These are phyloP conservation scores for Gonocerus acuteangulatus DNA, from an alignment of 2,888 invertebrate species.

Conservation along the genomic window DNA sequence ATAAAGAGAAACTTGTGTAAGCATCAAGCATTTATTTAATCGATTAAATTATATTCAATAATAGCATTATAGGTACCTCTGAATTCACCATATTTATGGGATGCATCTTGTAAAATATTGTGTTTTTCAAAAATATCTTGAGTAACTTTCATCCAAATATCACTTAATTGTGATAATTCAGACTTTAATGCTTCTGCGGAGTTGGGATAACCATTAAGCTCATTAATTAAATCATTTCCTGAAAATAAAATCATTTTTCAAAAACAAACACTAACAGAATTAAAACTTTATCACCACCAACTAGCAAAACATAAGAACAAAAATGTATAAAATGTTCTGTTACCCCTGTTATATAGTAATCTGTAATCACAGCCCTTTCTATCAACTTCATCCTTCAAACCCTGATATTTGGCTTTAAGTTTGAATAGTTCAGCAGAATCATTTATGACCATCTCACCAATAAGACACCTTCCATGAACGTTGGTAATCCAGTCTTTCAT, in stretches of 20 bases:
- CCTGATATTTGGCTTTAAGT: slow-evolving; percentile 61
- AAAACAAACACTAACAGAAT: background rate
- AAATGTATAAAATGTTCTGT: background rate
- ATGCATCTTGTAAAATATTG: slow-evolving; percentile 61
- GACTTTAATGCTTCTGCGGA: slow-evolving; percentile 17
- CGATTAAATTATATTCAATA: background rate
- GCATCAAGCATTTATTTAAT: background rate
- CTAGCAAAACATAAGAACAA: background rate
- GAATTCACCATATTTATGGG: slow-evolving; percentile 68
- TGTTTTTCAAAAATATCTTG: slow-evolving; percentile 60
- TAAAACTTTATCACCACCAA: background rate
- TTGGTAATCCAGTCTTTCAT: slow-evolving; percentile 56
- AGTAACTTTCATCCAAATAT: slow-evolving; percentile 58
- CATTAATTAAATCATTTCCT: slow-evolving; percentile 50
- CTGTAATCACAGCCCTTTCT: slow-evolving; percentile 48
- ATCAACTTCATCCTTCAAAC: slow-evolving; percentile 64
- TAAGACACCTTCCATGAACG: slow-evolving; percentile 56
- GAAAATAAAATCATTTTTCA: slow-evolving; percentile 14
- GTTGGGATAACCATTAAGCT: slow-evolving; percentile 11
- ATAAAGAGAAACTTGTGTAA: slow-evolving; percentile 43
- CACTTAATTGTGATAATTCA: slow-evolving; percentile 25
- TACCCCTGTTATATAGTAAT: slow-evolving; percentile 28
- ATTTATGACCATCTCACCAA: slow-evolving; percentile 48
- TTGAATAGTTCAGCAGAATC: slow-evolving; percentile 64
- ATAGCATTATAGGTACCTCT: slow-evolving; percentile 40